Percentiles rank a stretch among this genome's conserved stretches.
These are phyloP conservation scores for Bucorvus abyssinicus DNA, from an alignment of 2,797 vertebrate genomes.

Conservation along the genomic window DNA sequence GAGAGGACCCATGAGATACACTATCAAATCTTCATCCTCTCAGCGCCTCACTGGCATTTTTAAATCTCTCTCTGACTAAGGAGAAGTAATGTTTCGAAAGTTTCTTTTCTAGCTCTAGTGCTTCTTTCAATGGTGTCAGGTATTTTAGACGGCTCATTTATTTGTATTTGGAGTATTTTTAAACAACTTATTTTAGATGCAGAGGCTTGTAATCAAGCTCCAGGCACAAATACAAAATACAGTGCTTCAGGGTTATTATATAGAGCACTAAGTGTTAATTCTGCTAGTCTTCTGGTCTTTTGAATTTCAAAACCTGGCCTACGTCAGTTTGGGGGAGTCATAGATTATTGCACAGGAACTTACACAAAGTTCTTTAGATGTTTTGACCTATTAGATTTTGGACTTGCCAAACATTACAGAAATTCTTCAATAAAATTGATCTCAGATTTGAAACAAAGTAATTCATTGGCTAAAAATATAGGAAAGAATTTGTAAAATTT, in stretches of 20 bases:
- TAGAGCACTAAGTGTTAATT: background rate
- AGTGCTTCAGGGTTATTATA: background rate
- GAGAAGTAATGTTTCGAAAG: background rate
- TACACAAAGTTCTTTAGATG: background rate
- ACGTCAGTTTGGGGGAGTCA: fast-evolving
- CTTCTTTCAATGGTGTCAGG: background rate
- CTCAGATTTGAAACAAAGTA: background rate
- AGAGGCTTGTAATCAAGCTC: background rate
- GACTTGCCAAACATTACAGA: background rate
- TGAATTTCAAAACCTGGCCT: background rate
- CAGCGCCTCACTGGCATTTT: background rate
- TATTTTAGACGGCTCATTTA: background rate
- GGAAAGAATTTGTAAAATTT: background rate
- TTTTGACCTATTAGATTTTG: background rate
- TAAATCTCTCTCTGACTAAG: background rate
- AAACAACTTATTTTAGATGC: background rate
- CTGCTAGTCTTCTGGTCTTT: background rate
- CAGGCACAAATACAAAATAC: background rate
- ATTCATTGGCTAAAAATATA: background rate
- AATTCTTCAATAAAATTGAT: background rate
- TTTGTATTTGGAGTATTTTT: background rate
- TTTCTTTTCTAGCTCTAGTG: background rate
- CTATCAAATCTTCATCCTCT: background rate
- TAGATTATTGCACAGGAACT: background rate
- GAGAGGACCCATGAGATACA: background rate